Base-by-base conservation (phyloP, 2,797 vertebrate genomes). In the Mus spretus region DNA sequence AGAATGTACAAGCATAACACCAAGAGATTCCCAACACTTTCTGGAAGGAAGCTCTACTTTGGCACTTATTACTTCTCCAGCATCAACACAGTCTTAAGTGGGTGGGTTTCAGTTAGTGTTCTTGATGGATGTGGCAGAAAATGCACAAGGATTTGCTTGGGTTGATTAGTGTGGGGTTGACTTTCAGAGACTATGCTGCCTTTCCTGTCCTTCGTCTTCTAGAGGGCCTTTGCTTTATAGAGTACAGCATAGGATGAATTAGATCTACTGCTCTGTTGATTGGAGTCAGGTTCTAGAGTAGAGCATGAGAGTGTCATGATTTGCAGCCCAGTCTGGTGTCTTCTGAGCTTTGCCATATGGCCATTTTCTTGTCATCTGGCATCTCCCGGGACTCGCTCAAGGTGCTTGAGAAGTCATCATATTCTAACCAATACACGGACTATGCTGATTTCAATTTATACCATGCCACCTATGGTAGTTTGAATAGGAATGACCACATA, bases 31-130 rank as follows among this genome's bases (percentile, higher is more conserved):
- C 19, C 20, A 4, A 0, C 12, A 3, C 81, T 44, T 79, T 59
- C 34, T 10, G n/a, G 81, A 65, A 59, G 44, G 50, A 14, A 2
- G 53, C 26, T 20, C 2, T 0, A 0, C 44, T 3, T 37, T 24
- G 5, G 20, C 3, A 37, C 34, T 34, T 37, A 31, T 40, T 50
- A 9, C 3, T 37, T 12, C 22, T 1, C 53, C 13, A 11, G 61
- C 47, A 9, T 3, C 14, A 0, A n/a, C 0, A 11, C 24, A 13
- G 9, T 11, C 44, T 77, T 28, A 10, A 50, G 11, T 15, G 8
- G 12, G 31, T 80, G 67, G 11, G 26, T 24, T 91, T 19, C 50
- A 34, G 40, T n/a, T 34, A 2, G 26, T 47, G 40, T 26, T 85
- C 2, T 63, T 57, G 55, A 1, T 85, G 57, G 17, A 57, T 8